Conservation (phyloP, 1,140 invertebrate genomes). For the Penaeus japonicus region DNA sequence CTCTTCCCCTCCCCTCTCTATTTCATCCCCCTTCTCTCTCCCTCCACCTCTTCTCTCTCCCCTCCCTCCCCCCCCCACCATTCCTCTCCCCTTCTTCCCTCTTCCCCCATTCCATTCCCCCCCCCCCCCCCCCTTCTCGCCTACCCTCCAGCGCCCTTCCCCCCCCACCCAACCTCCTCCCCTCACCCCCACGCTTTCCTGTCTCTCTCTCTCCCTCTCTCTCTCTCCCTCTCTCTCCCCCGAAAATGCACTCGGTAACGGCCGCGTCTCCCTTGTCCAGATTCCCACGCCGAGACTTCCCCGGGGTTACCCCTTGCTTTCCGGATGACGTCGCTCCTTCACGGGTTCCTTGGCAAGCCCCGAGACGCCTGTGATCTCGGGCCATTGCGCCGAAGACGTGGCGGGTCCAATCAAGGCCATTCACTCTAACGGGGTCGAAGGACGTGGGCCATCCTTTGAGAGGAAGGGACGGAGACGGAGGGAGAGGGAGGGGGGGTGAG, state of each 20-base stretch:
- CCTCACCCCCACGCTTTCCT: background rate
- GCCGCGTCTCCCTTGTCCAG: background rate
- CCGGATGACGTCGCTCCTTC: no score
- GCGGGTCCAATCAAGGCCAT: background rate
- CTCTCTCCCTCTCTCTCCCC: background rate
- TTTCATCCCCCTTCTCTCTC: no score
- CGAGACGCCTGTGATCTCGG: no score
- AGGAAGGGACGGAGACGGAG: background rate
- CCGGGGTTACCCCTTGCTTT: no score
- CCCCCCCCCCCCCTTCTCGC: background rate
- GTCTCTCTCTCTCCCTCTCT: background rate
- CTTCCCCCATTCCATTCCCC: background rate
- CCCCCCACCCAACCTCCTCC: background rate
- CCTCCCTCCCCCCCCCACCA: background rate
- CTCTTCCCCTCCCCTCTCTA: no score
- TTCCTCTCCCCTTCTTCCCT: background rate
- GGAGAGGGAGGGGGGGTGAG: background rate
- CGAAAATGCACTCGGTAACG: conserved; percentile 21
- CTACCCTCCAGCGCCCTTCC: background rate
- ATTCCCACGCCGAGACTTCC: no score
- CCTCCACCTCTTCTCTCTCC: no score
- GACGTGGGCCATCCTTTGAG: background rate
- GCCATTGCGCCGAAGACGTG: no score
- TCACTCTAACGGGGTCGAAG: conserved; percentile 6
- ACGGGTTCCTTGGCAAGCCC: no score